These are phyloP conservation scores for Spheniscus mendiculus DNA, from an alignment of 2,113 vertebrate species.

Conservation along the genomic window DNA sequence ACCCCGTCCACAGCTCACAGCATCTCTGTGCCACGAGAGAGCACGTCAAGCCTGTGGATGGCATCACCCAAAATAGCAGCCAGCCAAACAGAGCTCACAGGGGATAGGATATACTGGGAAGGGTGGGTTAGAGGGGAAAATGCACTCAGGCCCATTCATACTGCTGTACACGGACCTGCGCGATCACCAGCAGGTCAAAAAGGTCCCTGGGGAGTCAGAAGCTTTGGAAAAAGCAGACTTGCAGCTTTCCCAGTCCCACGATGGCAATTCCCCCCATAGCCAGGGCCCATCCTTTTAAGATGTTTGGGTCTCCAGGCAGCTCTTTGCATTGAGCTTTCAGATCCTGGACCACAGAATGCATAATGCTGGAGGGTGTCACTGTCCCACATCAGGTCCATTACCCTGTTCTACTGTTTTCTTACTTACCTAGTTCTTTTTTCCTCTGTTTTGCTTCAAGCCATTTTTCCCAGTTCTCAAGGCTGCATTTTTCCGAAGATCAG, in stretches of 20 bases:
- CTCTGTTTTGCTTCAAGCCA: not conserved
- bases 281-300: not conserved
- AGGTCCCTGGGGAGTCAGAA: not conserved
- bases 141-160: not conserved
- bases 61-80: not conserved
- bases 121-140: not conserved
- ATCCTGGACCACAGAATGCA: not conserved
- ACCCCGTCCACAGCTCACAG: not conserved
- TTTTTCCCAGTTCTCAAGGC: not conserved
- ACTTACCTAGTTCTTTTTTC: not conserved
- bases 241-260: not conserved
- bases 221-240: not conserved
- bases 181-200: not conserved
- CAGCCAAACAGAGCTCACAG: not conserved
- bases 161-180: not conserved
- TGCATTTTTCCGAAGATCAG: not conserved
- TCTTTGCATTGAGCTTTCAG: not conserved
- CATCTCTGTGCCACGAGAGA: not conserved
- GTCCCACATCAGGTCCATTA: not conserved
- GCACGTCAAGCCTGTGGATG: not conserved
- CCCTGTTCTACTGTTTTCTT: not conserved
- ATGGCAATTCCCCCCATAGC: not conserved
- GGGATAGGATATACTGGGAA: not conserved
- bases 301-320: not conserved
- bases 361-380: not conserved